Conservation (phyloP, 2,113 vertebrate species). For the Cathartes aura region DNA sequence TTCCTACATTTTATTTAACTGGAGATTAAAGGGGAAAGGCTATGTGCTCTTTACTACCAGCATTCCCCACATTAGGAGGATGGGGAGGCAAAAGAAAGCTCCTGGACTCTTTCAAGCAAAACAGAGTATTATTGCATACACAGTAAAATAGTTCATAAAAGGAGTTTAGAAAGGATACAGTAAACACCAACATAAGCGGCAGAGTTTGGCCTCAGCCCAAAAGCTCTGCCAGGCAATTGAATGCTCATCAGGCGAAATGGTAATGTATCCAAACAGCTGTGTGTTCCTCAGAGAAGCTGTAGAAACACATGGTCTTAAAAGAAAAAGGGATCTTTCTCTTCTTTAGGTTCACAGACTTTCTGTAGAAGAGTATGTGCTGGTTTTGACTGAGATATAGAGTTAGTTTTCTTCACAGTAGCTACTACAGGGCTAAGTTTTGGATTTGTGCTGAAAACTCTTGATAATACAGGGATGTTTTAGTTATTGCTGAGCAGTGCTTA, state of each 20-base stretch:
- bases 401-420: too few species aligned
- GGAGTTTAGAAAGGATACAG: background rate
- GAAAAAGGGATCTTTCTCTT: background rate
- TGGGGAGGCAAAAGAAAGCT: background rate
- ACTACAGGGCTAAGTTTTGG: too few species aligned
- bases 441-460: too few species aligned
- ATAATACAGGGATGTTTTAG: too few species aligned
- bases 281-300: background rate
- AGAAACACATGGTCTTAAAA: background rate
- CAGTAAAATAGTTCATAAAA: background rate
- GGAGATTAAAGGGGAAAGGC: background rate
- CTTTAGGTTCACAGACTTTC: background rate
- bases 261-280: conserved; percentile 18
- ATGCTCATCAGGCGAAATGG: background rate
- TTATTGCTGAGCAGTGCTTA: too few species aligned
- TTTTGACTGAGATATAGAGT: too few species aligned
- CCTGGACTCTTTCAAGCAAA: background rate
- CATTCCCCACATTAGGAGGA: background rate
- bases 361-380: background rate
- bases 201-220: background rate
- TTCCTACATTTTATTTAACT: background rate
- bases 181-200: background rate
- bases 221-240: background rate
- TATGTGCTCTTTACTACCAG: background rate
- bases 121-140: background rate